phyloP scores from a whole-genome alignment of 92 coral and sea anemone species.

The Chrysogorgia sp. region DNA sequence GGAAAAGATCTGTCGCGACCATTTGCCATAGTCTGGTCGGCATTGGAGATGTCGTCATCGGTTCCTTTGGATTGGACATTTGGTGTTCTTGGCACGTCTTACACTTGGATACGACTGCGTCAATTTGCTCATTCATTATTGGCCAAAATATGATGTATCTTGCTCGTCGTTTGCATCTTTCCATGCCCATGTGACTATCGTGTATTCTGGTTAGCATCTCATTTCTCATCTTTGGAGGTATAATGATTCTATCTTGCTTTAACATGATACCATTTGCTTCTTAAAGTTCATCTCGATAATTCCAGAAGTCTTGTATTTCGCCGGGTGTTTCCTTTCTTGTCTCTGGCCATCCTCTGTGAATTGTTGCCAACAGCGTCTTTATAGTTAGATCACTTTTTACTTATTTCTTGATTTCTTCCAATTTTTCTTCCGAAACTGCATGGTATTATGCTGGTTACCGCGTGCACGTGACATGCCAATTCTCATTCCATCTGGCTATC shows the following conservation, averaged over 20 bases:
- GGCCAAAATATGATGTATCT: slow-evolving; percentile 53
- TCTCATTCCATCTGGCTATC: slow-evolving; percentile 60
- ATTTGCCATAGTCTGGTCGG: slow-evolving; percentile 53
- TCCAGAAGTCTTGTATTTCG: slow-evolving; percentile 59
- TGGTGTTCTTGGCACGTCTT: slow-evolving; percentile 34
- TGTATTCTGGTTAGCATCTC: slow-evolving; percentile 64
- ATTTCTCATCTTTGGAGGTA: slow-evolving; percentile 55
- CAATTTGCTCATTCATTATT: slow-evolving; percentile 36
- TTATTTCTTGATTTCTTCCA: slow-evolving; percentile 59
- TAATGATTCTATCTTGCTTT: slow-evolving; percentile 57
- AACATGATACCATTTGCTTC: slow-evolving; percentile 65
- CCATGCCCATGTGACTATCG: slow-evolving; percentile 72
- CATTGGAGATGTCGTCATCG: slow-evolving; percentile 35
- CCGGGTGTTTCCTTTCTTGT: slow-evolving; percentile 47
- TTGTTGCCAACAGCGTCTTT: slow-evolving; percentile 36
- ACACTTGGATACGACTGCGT: slow-evolving; percentile 32
- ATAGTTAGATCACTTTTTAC: slow-evolving; percentile 56
- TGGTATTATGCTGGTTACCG: slow-evolving; percentile 56
- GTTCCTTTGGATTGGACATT: slow-evolving; percentile 48
- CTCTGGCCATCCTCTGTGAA: slow-evolving; percentile 66
- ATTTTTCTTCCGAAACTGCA: slow-evolving; percentile 57
- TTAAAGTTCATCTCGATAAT: slow-evolving; percentile 67
- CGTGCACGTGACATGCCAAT: no score
- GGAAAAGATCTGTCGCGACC: slow-evolving; percentile 48
- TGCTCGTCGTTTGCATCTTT: slow-evolving; percentile 50